Conservation (phyloP, 2,113 vertebrate species). For the Cololabis saira region DNA sequence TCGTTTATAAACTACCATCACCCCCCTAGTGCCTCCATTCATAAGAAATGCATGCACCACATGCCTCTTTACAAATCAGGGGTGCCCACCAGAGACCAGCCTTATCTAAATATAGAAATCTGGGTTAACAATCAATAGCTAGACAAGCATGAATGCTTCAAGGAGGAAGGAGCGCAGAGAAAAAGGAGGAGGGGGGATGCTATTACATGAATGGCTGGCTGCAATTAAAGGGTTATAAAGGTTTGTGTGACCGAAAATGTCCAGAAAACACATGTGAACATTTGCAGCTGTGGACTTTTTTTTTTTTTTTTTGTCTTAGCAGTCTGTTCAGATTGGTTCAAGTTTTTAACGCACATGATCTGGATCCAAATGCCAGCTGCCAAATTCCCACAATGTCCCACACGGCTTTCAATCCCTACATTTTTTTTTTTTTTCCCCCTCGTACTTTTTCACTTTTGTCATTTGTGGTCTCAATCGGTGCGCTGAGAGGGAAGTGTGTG, state of each 20-base stretch:
- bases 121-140: constrained; percentile 65
- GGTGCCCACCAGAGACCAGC: constrained; percentile 51
- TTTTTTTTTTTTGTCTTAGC: not conserved
- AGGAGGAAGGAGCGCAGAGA: not conserved
- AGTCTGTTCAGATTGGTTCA: constrained; percentile 12
- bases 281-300: constrained; percentile 52
- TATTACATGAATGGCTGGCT: constrained; percentile 29
- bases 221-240: constrained; percentile 35
- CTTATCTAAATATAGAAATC: constrained; percentile 68
- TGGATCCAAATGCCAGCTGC: constrained; percentile 53
- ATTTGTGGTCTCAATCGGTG: constrained; percentile 19
- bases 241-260: constrained; percentile 24
- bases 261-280: constrained; percentile 46
- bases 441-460: constrained; percentile 9
- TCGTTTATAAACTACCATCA: constrained; percentile 4
- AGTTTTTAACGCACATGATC: constrained; percentile 37
- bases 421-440: not conserved
- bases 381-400: constrained; percentile 46
- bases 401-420: constrained; percentile 15
- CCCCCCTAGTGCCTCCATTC: constrained; percentile 51
- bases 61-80: constrained; percentile 44
- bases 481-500: constrained; percentile 49
- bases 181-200: not conserved
- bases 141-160: constrained; percentile 46
- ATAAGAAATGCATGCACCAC: constrained; percentile 55